Evolutionary conservation across 2,888 invertebrate genomes (phyloP), one percentile per base, ranked within the genome.

Genomic region (Oeneis ivallda): DNA sequence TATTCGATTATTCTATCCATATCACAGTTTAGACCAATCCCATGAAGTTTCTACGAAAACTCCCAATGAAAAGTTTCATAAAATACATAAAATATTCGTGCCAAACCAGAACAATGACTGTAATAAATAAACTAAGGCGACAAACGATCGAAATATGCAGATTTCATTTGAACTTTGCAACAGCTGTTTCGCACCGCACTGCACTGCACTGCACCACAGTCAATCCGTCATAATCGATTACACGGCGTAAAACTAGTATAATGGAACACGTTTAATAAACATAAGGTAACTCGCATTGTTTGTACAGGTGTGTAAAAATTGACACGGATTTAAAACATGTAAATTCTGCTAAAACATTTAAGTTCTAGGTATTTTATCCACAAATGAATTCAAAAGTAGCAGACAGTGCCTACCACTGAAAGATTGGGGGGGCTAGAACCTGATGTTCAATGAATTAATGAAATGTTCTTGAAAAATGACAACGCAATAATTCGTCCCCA

Each of bases 131-230:
- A 64, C 62, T 59, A 64, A 69, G 57, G 62, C 67, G 64, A 69
- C 65, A 68, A 71, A 66, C 67, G 71, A 71, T 67, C 66, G 66
- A 67, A 69, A 67, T 68, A 74, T 72, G 71, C 70, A 73, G 66
- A 71, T 72, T 72, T 71, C 65, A 73, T 74, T 69, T 73, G 72
- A 70, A 72, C 66, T 70, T 70, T 69, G 71, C 70, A 75, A 74
- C 80, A 78, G 73, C 73, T 76, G 76, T 67, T 67, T 70, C 69
- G 72, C 75, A 75, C 60, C 79, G 75, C 77, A 76, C 69, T 74
- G 75, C 71, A 76, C 68, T 74, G 75, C 71, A 77, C 45, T 69
- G 64, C 64, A 67, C 53, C 67, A 69, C 62, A 56, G 53, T 57
- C 57, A 37, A 62, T 54, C 39, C 52, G 43, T 58, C 59, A 67